Conservation (phyloP, 2,888 invertebrate species). For the Rhabditophanes sp. region DNA sequence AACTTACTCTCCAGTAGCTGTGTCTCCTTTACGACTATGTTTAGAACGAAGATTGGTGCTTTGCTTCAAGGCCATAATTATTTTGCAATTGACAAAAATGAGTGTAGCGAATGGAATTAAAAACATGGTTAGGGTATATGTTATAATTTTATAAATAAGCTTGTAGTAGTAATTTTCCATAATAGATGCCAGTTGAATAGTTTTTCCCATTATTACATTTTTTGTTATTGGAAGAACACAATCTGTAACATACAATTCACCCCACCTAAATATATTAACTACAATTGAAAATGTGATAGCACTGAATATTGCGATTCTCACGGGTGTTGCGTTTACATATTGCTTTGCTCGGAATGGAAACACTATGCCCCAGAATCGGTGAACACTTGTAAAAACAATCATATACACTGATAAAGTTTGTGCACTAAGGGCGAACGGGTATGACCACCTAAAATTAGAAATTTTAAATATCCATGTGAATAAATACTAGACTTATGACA, state of each 20-base stretch:
- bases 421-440: constrained; percentile 38
- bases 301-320: constrained; percentile 18
- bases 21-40: no score
- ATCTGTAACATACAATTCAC: constrained; percentile 22
- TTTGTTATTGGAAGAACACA: constrained; percentile 1
- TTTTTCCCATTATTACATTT: neutral
- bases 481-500: constrained; percentile 1
- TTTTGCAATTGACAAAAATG: constrained; percentile 37
- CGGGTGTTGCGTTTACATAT: constrained; percentile 35
- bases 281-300: constrained; percentile 32
- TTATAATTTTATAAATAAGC: constrained; percentile 20
- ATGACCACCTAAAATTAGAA: constrained; percentile 26
- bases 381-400: constrained; percentile 38
- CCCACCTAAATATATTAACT: constrained; percentile 38
- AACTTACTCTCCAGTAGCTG: no score
- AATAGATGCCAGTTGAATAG: neutral
- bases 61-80: constrained; percentile 28
- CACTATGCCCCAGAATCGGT: constrained; percentile 22
- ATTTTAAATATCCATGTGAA: neutral
- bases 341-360: constrained; percentile 31
- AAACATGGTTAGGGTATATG: constrained; percentile 38
- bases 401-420: constrained; percentile 41
- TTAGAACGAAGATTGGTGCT: constrained; percentile 24
- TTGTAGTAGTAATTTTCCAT: constrained; percentile 7
- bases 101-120: constrained; percentile 34